phyloP scores from a whole-genome alignment of 2,888 invertebrate genomes.

The Chrysotoxum bicinctum region DNA sequence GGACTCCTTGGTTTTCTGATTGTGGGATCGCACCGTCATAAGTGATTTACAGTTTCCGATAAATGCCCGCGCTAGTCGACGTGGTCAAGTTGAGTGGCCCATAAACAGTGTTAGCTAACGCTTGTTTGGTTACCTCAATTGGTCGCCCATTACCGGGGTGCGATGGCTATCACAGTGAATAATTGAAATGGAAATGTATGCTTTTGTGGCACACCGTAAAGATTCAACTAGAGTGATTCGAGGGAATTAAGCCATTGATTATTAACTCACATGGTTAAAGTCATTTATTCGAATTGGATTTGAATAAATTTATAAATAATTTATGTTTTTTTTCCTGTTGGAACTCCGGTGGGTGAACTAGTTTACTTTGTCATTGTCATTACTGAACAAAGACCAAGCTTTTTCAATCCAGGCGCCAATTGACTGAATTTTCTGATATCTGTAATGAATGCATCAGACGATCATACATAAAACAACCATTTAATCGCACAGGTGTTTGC shows the following conservation, averaged over 20 bases:
- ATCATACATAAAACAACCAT: not conserved
- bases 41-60: slow-evolving; percentile 47
- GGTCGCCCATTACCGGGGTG: slow-evolving; percentile 41
- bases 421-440: not conserved
- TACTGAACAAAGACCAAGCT: slow-evolving; percentile 5
- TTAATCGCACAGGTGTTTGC: not conserved
- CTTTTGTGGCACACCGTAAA: slow-evolving; percentile 11
- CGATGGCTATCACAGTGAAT: slow-evolving; percentile 63
- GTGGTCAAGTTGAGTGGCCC: slow-evolving; percentile 34
- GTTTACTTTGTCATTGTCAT: slow-evolving; percentile 24
- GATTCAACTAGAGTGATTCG: slow-evolving; percentile 37
- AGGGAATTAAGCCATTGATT: slow-evolving; percentile 62
- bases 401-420: slow-evolving; percentile 12
- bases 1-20: slow-evolving; percentile 15
- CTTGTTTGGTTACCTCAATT: slow-evolving; percentile 60
- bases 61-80: not conserved
- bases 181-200: slow-evolving; percentile 62
- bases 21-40: slow-evolving; percentile 50
- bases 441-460: not conserved
- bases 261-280: slow-evolving; percentile 43
- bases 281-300: slow-evolving; percentile 41
- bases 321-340: slow-evolving; percentile 1
- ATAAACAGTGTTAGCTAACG: slow-evolving; percentile 15
- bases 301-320: slow-evolving; percentile 35
- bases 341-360: slow-evolving; percentile 22